Conservation (phyloP, 2,888 invertebrate genomes). For the Zootermopsis nevadensis region DNA sequence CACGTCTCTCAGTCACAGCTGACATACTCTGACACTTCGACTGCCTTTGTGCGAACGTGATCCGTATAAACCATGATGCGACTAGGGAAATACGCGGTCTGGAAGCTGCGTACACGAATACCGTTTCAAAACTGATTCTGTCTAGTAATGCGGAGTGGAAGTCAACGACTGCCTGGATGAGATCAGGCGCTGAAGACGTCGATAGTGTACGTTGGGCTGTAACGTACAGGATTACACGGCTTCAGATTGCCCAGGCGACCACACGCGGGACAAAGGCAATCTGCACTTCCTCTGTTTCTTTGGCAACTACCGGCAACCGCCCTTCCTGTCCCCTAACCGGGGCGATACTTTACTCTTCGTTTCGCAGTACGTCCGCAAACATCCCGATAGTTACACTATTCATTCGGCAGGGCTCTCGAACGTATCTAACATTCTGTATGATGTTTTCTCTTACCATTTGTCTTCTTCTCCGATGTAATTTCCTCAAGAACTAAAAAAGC, state of each 20-base stretch:
- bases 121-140: neutral
- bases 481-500: slow-evolving; percentile 23
- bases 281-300: neutral
- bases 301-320: neutral
- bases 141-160: neutral
- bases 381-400: slow-evolving; percentile 1
- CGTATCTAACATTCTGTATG: neutral
- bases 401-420: neutral
- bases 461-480: slow-evolving; percentile 19
- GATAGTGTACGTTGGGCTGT: no score
- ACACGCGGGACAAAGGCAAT: neutral
- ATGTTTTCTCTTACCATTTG: slow-evolving; percentile 21
- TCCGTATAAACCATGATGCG: neutral
- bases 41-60: neutral
- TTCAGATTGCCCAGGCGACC: no score
- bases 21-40: slow-evolving; percentile 9
- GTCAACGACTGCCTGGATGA: no score
- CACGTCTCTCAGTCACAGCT: slow-evolving; percentile 5
- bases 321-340: neutral
- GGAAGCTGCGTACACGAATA: neutral
- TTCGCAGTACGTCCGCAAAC: slow-evolving; percentile 5
- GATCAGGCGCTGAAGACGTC: no score
- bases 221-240: no score
- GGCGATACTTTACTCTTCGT: neutral
- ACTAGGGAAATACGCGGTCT: neutral